Conservation (phyloP, 2,113 vertebrate genomes). For the Mola mola region DNA sequence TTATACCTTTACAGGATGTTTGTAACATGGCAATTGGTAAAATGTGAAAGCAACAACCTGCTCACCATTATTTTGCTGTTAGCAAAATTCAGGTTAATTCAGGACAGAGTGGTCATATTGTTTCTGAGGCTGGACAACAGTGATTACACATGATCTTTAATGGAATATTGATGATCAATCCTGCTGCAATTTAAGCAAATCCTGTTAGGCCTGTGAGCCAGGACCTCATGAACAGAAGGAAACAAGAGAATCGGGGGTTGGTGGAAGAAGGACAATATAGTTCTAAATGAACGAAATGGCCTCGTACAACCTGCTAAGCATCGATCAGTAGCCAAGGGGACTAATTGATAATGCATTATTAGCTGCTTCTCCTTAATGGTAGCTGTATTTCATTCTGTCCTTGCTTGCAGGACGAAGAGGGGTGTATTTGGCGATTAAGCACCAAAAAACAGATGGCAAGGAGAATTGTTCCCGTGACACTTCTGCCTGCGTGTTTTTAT, state of each 20-base stretch:
- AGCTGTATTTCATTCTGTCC: slow-evolving; percentile 83
- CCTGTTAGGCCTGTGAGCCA: slow-evolving; percentile 65
- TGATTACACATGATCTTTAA: slow-evolving; percentile 81
- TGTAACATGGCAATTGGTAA: slow-evolving; percentile 37
- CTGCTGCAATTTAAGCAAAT: slow-evolving; percentile 73
- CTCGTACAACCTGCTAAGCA: slow-evolving; percentile 81
- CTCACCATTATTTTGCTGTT: slow-evolving; percentile 4
- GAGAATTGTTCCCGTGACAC: slow-evolving; percentile 79
- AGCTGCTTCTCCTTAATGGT: slow-evolving; percentile 80
- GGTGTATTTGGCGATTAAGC: slow-evolving; percentile 68
- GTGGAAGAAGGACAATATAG: slow-evolving; percentile 64
- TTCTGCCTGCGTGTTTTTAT: slow-evolving; percentile 73
- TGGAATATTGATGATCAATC: slow-evolving; percentile 73
- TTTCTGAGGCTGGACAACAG: slow-evolving; percentile 19
- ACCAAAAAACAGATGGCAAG: slow-evolving; percentile 81
- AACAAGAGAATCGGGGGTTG: slow-evolving; percentile 69
- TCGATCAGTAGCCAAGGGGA: slow-evolving; percentile 82
- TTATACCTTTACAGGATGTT: slow-evolving; percentile 20
- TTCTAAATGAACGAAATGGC: slow-evolving; percentile 80
- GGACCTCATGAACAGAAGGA: slow-evolving; percentile 77
- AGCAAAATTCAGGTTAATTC: slow-evolving; percentile 30
- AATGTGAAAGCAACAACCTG: slow-evolving; percentile 22
- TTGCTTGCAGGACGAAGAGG: slow-evolving; percentile 60
- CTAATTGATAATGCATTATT: slow-evolving; percentile 86
- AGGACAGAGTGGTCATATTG: slow-evolving; percentile 32